Evolutionary conservation across 2,797 vertebrate genomes (phyloP), one percentile per base, ranked within the genome.

Genomic region (Lithobates sylvaticus): DNA sequence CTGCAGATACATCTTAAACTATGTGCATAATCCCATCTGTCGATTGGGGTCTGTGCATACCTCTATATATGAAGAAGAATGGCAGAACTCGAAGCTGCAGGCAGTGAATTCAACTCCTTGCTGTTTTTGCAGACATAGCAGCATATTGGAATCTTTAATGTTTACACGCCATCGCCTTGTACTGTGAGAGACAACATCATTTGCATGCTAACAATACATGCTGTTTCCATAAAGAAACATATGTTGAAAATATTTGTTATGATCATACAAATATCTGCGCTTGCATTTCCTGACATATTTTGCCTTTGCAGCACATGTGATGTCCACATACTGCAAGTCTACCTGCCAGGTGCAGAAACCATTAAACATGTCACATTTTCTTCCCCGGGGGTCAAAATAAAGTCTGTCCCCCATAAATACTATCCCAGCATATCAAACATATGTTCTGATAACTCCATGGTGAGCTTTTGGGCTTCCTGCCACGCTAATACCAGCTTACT

Each of bases 191-290:
- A 81, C 75, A 87, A 83, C 81, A 87, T 87, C 75, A 87, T 87
- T 87, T 87, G 85, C 85, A 86, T 86, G 67, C 80, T 86, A 86
- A 86, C 85, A 87, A 87, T 76, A 78, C 85, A 83, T 73, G 85
- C 85, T 87, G 80, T 78, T 83, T 61, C 76, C 42, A 36, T 83
- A 73, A 87, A 78, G 79, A 34, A 77, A 47, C 85, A 83, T 65
- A 82, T 78, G 80, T 72, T 61, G 29, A 73, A 83, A 78, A 83
- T 83, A 87, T 87, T 83, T 82, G 74, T 82, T 82, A 65, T 78
- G 39, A 73, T 77, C 69, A 78, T 50, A 61, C 75, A 69, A 77
- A 78, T 76, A 64, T 26, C 70, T 71, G 34, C 50, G 13, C 65
- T 80, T 80, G 15, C 61, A n/a, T 50, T 80, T 50, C 50, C 65